phyloP scores from a whole-genome alignment of 2,113 vertebrate genomes.

The Apodemus speciosus region DNA sequence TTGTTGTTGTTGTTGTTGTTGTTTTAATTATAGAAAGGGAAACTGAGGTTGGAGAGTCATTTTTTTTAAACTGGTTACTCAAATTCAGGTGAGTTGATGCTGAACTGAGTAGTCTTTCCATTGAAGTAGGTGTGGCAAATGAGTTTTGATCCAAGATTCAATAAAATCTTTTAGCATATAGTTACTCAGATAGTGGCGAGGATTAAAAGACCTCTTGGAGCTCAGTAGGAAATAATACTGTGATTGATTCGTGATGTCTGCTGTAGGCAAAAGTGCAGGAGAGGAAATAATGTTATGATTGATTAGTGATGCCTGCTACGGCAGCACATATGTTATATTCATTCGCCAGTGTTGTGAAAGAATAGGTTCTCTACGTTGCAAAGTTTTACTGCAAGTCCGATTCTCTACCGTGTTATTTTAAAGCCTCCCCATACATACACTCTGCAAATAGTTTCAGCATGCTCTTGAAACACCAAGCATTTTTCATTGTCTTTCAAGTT shows the following conservation, averaged over 20 bases:
- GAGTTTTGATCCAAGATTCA: conserved; percentile 26
- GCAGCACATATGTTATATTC: neutral
- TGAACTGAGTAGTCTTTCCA: neutral
- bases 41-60: neutral
- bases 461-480: neutral
- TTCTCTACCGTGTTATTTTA: conserved; percentile 7
- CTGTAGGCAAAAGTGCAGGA: neutral
- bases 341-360: neutral
- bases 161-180: neutral
- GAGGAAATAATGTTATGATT: neutral
- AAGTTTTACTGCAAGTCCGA: neutral
- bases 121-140: neutral
- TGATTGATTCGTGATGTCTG: conserved; percentile 30
- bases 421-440: neutral
- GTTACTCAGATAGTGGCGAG: neutral
- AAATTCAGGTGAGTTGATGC: conserved; percentile 1
- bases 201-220: neutral
- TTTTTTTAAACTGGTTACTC: neutral
- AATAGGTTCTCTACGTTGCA: neutral
- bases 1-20: no score
- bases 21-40: neutral
- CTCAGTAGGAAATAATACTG: neutral
- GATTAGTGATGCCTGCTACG: conserved; percentile 48
- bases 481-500: conserved; percentile 19
- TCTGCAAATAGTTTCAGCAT: conserved; percentile 20